phyloP scores from a whole-genome alignment of 1,140 invertebrate species.

The Orius insidiosus region DNA sequence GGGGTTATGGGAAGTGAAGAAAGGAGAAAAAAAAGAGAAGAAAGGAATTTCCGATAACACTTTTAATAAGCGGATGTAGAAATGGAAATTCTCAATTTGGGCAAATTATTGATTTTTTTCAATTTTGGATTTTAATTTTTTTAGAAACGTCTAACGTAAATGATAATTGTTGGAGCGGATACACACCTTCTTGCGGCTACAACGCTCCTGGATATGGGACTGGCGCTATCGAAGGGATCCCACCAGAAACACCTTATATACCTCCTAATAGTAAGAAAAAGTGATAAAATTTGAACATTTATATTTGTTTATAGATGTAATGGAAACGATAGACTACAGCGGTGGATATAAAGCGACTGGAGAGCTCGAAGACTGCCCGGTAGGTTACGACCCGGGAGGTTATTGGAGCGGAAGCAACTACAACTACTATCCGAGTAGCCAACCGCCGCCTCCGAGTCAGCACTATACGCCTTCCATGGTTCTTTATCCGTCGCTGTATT shows the following conservation, averaged over 20 bases:
- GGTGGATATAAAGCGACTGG: slow-evolving; percentile 22
- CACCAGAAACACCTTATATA: slow-evolving; percentile 25
- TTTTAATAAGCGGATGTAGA: neutral
- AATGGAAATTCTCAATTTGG: neutral
- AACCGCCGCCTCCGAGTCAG: slow-evolving; percentile 27
- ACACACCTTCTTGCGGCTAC: slow-evolving; percentile 15
- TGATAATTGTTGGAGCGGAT: slow-evolving; percentile 8
- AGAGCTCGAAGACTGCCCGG: slow-evolving; percentile 20
- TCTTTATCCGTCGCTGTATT: slow-evolving; percentile 59
- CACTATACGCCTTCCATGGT: slow-evolving; percentile 43
- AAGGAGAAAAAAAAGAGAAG: neutral
- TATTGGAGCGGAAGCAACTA: slow-evolving; percentile 19
- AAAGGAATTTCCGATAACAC: neutral
- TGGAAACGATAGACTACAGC: slow-evolving; percentile 14
- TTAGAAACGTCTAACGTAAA: slow-evolving; percentile 3
- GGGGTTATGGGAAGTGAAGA: neutral
- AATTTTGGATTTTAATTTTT: neutral
- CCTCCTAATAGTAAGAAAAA: slow-evolving; percentile 13
- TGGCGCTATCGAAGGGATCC: slow-evolving; percentile 11
- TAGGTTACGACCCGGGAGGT: slow-evolving; percentile 24
- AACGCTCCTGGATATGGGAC: slow-evolving; percentile 8
- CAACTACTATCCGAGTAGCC: slow-evolving; percentile 26
- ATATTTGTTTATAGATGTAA: slow-evolving; percentile 3
- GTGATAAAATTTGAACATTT: too few species aligned
- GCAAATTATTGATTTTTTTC: neutral